Conservation (phyloP, 2,113 vertebrate genomes). For the Agapornis roseicollis region DNA sequence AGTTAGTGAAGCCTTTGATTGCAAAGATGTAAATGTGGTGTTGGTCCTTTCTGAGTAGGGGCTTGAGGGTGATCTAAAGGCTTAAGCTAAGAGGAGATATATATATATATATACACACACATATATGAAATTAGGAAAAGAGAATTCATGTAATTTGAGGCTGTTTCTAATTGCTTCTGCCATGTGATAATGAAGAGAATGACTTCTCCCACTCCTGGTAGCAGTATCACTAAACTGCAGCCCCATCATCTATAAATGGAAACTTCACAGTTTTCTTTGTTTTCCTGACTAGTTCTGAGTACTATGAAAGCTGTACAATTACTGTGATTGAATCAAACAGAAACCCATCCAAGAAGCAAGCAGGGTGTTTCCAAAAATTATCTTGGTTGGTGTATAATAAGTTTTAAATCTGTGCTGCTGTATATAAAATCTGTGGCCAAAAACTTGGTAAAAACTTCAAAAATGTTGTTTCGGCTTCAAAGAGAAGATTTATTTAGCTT, state of each 20-base stretch:
- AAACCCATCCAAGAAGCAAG: conserved; percentile 21
- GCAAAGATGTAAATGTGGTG: neutral
- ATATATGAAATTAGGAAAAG: neutral
- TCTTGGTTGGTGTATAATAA: neutral
- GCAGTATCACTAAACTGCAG: neutral
- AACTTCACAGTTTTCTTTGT: neutral
- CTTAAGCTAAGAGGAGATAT: neutral
- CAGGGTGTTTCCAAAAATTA: conserved; percentile 25
- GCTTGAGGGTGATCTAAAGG: neutral
- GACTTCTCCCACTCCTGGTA: neutral
- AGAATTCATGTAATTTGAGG: neutral
- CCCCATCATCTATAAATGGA: conserved; percentile 6
- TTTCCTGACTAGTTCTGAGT: neutral
- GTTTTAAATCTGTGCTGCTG: neutral
- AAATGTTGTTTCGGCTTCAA: conserved; percentile 38
- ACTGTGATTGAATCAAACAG: neutral
- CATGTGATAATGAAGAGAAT: neutral
- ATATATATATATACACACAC: accelerated
- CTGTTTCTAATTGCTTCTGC: neutral
- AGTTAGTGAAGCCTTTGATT: neutral
- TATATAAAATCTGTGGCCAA: conserved; percentile 43
- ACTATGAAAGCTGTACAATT: conserved; percentile 27
- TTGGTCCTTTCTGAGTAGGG: neutral
- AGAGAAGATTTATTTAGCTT: conserved; percentile 63
- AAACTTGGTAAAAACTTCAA: conserved; percentile 35